These are phyloP conservation scores for Pseudolycoriella hygida DNA, from an alignment of 2,888 invertebrate genomes.

Conservation along the genomic window DNA sequence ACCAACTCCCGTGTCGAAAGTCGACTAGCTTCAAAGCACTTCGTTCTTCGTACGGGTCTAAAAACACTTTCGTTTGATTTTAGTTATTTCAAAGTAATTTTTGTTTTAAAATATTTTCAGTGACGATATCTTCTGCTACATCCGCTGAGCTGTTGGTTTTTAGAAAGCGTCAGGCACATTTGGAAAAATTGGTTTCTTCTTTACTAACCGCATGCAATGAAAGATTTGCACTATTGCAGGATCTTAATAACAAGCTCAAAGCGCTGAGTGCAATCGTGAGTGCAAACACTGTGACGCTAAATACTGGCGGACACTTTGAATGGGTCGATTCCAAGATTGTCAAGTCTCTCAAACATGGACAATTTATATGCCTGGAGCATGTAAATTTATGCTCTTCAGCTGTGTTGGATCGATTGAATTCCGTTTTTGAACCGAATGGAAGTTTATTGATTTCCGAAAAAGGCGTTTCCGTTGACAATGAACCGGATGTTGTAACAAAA, in stretches of 20 bases:
- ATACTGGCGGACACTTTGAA: slow-evolving; percentile 79
- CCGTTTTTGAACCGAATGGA: slow-evolving; percentile 84
- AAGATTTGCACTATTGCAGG: not conserved
- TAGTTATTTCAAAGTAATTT: no score
- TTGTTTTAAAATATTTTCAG: no score
- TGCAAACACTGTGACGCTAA: slow-evolving; percentile 40
- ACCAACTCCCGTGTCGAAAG: no score
- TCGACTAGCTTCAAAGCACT: no score
- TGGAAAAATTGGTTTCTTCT: not conserved
- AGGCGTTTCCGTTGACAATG: slow-evolving; percentile 57
- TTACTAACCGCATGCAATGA: not conserved
- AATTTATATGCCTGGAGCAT: slow-evolving; percentile 76
- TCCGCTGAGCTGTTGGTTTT: slow-evolving; percentile 21
- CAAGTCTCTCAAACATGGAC: slow-evolving; percentile 64
- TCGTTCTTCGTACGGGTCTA: no score
- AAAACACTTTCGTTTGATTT: no score
- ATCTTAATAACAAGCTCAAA: slow-evolving; percentile 11
- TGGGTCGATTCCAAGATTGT: slow-evolving; percentile 83
- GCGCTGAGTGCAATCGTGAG: slow-evolving; percentile 13
- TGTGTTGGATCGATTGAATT: slow-evolving; percentile 90
- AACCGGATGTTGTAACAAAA: slow-evolving; percentile 52
- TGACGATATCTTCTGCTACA: slow-evolving; percentile 10
- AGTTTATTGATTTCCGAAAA: slow-evolving; percentile 79
- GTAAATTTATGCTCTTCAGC: slow-evolving; percentile 94
- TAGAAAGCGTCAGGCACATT: slow-evolving; percentile 15